A percentile compares a stretch with the other conserved stretches of the same genome.
Evolutionary conservation across 2,888 invertebrate species (phyloP).

Genomic region (Drosophila macrospina): DNA sequence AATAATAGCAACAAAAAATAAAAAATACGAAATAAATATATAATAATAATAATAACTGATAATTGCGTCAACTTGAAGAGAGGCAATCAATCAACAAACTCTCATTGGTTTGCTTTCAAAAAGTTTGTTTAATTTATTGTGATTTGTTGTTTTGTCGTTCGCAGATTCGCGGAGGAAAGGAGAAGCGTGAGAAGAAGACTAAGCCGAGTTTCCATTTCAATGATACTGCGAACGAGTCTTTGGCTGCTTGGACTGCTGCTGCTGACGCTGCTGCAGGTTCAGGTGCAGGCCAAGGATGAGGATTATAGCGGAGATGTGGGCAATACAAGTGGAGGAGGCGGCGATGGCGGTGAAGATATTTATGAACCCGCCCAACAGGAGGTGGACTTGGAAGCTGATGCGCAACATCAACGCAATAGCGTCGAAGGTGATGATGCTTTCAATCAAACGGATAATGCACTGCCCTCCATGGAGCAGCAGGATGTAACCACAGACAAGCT

Average conservation of each 20-base stretch:
- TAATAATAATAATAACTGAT: conserved; percentile 64
- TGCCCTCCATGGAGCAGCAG: conserved; percentile 29
- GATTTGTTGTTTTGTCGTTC: conserved; percentile 20
- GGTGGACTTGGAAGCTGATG: conserved; percentile 60
- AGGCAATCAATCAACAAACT: conserved; percentile 57
- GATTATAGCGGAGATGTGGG: conserved; percentile 44
- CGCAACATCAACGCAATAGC: conserved; percentile 50
- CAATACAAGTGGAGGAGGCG: not conserved
- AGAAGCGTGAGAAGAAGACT: conserved; percentile 4
- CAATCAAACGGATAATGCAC: conserved; percentile 10
- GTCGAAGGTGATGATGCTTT: conserved; percentile 50
- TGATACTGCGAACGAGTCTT: conserved; percentile 65
- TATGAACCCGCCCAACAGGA: conserved; percentile 73
- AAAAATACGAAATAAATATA: no score
- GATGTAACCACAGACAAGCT: conserved; percentile 52
- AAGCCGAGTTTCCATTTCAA: conserved; percentile 32
- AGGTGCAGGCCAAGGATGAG: conserved; percentile 41
- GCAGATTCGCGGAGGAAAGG: conserved; percentile 46
- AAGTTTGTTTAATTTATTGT: conserved; percentile 48
- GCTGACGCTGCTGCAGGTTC: conserved; percentile 34
- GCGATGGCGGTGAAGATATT: conserved; percentile 58
- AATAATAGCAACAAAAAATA: conserved; percentile 30
- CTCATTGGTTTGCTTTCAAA: conserved; percentile 62
- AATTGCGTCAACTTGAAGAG: conserved; percentile 70
- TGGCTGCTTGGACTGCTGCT: conserved; percentile 49